Base-by-base conservation (phyloP, 2,888 invertebrate genomes). In the Meteorus cinctellus region DNA sequence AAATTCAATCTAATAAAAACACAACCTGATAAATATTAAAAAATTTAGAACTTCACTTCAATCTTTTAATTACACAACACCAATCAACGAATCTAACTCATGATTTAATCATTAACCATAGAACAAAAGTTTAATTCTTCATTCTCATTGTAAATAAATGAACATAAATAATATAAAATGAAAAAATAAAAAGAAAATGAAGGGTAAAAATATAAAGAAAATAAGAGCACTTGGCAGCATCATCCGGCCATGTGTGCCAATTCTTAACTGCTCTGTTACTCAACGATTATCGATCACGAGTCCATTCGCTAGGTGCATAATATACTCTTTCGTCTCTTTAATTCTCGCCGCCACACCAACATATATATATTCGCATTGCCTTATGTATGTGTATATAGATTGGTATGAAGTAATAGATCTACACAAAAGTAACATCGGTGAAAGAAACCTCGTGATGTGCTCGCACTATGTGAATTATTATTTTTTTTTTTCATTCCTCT, bases 281-380 rank as follows among this genome's bases (percentile, higher is more conserved):
- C 69, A 74, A 74, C 63, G 36, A 69, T 74, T 74, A 69, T 74
- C 69, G 74, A 74, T 74, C 69, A 63, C 48, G 69, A 69, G 69
- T 51, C 36, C 34, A 51, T 34, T 29, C 8, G 59, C 19, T 72
- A 66, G 48, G 63, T 72, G 29, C 31, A 51, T 27, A 66, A 65
- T 29, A 24, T 24, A 48, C 34, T 68, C 59, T 45, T 41, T 41
- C 66, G 55, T 55, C 66, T 66, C 65, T 65, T 65, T 41, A n/a
- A 41, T 41, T 41, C 41, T 65, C 24, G 27, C 29, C 45, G 48
- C 48, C 27, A 45, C 45, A 24, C 27, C 14, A 10, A 19, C 41
- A 68, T 62, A 74, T 68, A 34, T 55, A 48, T 55, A 6, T 55
- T 36, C 29, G 60, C 48, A 41, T 36, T 45, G 10, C 34, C 8